These are phyloP conservation scores for Vireo griseus DNA, from an alignment of 2,797 vertebrate species.

Conservation along the genomic window DNA sequence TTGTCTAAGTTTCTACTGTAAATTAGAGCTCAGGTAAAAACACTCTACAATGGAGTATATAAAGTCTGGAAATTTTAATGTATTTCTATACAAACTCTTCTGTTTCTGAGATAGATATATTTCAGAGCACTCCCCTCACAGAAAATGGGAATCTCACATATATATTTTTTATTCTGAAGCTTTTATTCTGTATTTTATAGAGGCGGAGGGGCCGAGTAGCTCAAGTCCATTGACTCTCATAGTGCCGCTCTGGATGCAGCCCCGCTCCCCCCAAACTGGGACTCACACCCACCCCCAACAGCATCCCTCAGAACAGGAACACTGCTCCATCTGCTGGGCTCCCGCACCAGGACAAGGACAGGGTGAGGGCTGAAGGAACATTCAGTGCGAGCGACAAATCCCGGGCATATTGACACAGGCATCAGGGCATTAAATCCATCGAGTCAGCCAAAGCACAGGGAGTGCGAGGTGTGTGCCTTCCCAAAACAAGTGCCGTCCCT, in stretches of 20 bases:
- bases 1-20: slow-evolving; percentile 3
- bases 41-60: neutral
- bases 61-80: neutral
- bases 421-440: neutral
- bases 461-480: accelerated
- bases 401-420: neutral
- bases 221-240: neutral
- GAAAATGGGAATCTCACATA: neutral
- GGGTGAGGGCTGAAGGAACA: accelerated
- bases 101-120: neutral
- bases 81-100: neutral
- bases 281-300: accelerated
- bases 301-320: slow-evolving; percentile 1
- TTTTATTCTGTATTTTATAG: neutral
- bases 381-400: accelerated
- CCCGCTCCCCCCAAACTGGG: neutral
- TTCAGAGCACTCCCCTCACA: neutral
- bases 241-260: neutral
- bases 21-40: slow-evolving; percentile 30
- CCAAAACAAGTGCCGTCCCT: accelerated
- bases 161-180: neutral
- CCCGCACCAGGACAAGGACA: neutral
- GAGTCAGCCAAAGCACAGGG: neutral
- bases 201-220: neutral
- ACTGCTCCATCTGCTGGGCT: slow-evolving; percentile 72